Evolutionary conservation across 2,888 invertebrate species (phyloP), one percentile per base, ranked within the genome.

Genomic region (Apamea epomidion): DNA sequence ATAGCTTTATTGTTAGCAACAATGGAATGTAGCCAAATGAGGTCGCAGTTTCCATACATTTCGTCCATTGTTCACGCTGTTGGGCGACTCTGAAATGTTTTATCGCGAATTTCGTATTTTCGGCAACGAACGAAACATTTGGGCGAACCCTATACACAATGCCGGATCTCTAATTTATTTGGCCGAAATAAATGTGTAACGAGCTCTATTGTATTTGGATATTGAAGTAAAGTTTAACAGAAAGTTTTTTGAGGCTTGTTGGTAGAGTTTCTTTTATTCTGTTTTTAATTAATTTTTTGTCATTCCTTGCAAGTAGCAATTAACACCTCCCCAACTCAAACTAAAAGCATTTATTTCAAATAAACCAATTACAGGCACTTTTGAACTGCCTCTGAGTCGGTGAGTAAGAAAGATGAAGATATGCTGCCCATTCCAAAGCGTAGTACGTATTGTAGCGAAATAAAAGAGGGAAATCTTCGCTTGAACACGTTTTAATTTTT

Each of bases 1-100:
- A 92, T 93, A 89, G 91, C 89, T 88, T 91, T 90, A 90, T 90
- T 88, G 90, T 90, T 88, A 72, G 83, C 87, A 89, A 92, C 91
- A 93, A 91, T 92, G 87, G 91, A 87, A 85, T 84, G 82, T 77
- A 84, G 87, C 85, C 77, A 86, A 89, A 89, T 89, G 88, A 84
- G 84, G 78, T 81, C 72, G 80, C 74, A 82, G 86, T 84, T 87
- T 85, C 74, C 79, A 84, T 85, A 80, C 82, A 89, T 88, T 87
- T 79, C 64, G 74, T 8, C 85, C 86, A 88, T 89, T 89, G 89
- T 88, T 86, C 78, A 73, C n/a, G 67, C 75, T 80, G 80, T 78
- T 86, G 69, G 83, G 74, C 68, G 71, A 77, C 48, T 81, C 80
- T 68, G 67, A 65, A 86, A 87, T 88, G 79, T 83, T 82, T 85